These are phyloP conservation scores for Phanerotoma sp. DNA, from an alignment of 2,888 invertebrate genomes.

Conservation along the genomic window DNA sequence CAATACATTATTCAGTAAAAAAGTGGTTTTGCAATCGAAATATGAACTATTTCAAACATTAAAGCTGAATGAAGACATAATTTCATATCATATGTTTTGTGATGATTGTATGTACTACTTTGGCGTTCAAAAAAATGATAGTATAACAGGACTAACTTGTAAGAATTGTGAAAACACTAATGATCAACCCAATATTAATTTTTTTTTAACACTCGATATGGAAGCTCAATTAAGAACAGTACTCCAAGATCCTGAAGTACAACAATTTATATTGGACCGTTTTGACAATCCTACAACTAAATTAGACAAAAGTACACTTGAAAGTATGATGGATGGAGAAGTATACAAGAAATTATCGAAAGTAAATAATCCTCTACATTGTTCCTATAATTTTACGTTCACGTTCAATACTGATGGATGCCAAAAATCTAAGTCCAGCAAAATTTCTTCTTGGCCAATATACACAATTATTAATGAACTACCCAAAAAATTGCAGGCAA, in stretches of 20 bases:
- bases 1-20: not conserved
- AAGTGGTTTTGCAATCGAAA: not conserved
- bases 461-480: no score
- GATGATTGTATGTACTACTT: not conserved
- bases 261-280: not conserved
- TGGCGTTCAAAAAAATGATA: not conserved
- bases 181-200: not conserved
- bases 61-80: no score
- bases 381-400: constrained; percentile 14
- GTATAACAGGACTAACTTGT: not conserved
- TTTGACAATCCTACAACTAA: not conserved
- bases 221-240: not conserved
- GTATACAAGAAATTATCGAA: not conserved
- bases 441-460: constrained; percentile 30
- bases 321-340: constrained; percentile 6
- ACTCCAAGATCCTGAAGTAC: not conserved
- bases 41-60: not conserved
- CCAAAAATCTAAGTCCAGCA: constrained; percentile 23
- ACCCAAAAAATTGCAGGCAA: constrained; percentile 10
- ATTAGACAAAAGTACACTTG: not conserved
- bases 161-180: not conserved
- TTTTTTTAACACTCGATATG: not conserved
- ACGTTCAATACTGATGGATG: constrained; percentile 31
- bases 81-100: not conserved
- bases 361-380: not conserved